Evolutionary conservation across 2,888 invertebrate genomes (phyloP), one percentile per base, ranked within the genome.

Genomic region (Oeneis ivallda): DNA sequence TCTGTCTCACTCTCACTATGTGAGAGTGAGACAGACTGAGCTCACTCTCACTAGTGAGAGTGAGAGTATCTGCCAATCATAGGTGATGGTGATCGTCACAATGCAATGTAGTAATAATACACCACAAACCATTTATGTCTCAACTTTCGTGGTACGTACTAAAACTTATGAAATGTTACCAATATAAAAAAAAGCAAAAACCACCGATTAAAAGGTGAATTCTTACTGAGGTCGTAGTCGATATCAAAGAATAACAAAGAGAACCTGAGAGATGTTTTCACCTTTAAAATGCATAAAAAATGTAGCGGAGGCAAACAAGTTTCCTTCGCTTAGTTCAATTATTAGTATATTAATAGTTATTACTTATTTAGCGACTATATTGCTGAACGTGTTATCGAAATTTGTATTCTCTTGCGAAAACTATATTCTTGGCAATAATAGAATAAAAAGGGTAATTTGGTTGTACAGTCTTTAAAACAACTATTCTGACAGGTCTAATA

Each of bases 241-340:
- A 4, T 4, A 26, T 26, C 53, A 39, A 17, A 17, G 19, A 56
- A 7, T 41, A 41, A 19, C 5, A 13, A 19, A 41, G 19, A 19
- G 26, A 26, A 26, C 26, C 26, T 26, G 26, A 4, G 26, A 26
- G 5, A 26, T 26, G 26, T 26, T 26, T 26, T 52, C 19, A 19
- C 13, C 26, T 43, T 37, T 47, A 57, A 63, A 19, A 26, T 26
- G 26, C 26, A 26, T 26, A 5, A 26, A 26, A 69, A 34, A 49
- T 62, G 32, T 64, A 62, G 32, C 45, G 41, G 49, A 59, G 62
- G 62, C 45, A 53, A 54, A 4, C 2, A 17, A 17, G 49, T 54
- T 67, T 65, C 62, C 62, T 60, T 69, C 62, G 60, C 67, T 67
- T 69, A 69, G 67, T 69, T 69, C 69, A 69, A 69, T 69, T 69